phyloP scores from a whole-genome alignment of 64 coral and sea anemone species.

The Actinia tenebrosa region DNA sequence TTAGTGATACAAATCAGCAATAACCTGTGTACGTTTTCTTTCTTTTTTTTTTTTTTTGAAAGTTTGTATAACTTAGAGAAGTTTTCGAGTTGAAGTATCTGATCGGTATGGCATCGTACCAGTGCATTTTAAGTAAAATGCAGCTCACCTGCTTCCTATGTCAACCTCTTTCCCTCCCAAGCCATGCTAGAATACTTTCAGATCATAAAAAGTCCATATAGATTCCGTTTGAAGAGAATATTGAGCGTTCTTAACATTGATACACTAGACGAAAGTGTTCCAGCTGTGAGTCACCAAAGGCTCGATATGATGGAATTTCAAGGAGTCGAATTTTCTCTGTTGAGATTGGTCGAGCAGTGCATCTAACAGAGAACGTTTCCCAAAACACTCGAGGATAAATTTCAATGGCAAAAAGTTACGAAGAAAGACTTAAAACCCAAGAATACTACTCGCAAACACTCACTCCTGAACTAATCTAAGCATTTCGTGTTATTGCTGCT shows the following conservation, averaged over 20 bases:
- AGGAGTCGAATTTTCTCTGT: not conserved
- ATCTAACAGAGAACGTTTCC: no score
- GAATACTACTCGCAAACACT: not conserved
- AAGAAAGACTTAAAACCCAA: not conserved
- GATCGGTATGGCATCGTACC: no score
- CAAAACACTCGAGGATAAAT: no score
- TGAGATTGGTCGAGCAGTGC: no score
- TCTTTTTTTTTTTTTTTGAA: not conserved
- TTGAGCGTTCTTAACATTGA: not conserved
- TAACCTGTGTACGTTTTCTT: no score
- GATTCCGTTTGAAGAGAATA: not conserved
- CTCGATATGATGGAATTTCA: not conserved
- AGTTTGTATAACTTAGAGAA: not conserved
- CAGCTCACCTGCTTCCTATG: no score
- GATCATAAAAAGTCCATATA: not conserved
- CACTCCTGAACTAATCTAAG: not conserved
- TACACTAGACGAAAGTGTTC: not conserved
- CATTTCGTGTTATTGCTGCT: not conserved
- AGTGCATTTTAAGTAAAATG: no score
- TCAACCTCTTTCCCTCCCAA: no score
- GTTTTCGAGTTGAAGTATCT: no score
- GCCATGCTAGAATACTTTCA: not conserved
- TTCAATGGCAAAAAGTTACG: no score
- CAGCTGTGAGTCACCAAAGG: not conserved
- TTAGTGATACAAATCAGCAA: not conserved